Conservation (phyloP, 2,888 invertebrate species). For the Heteromyza rotundicornis region DNA sequence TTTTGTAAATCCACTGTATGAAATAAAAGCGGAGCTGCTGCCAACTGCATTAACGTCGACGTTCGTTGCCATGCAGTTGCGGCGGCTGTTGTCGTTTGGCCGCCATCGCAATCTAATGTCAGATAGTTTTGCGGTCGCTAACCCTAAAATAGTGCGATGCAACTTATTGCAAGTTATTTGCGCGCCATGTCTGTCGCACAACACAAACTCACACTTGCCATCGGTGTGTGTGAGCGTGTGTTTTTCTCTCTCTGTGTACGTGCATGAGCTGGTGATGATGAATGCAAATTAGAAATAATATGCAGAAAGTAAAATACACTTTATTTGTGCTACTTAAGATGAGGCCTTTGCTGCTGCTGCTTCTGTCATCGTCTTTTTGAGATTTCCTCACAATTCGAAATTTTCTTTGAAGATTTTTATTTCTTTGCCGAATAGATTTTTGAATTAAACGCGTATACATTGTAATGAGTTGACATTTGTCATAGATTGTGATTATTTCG, state of each 20-base stretch:
- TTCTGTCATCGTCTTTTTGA: neutral
- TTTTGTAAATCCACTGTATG: neutral
- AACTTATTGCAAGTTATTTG: slow-evolving; percentile 6
- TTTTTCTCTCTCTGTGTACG: neutral
- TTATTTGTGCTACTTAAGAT: neutral
- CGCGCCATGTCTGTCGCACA: neutral
- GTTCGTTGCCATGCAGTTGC: slow-evolving; percentile 41
- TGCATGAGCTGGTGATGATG: slow-evolving; percentile 43
- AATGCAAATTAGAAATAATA: slow-evolving; percentile 46
- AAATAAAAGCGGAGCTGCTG: neutral
- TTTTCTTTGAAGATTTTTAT: too few relatives aligned
- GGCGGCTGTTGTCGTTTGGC: slow-evolving; percentile 61
- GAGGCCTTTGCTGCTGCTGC: neutral
- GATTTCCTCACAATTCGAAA: too few relatives aligned
- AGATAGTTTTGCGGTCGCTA: slow-evolving; percentile 63
- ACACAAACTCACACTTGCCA: slow-evolving; percentile 2
- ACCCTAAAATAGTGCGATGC: slow-evolving; percentile 38
- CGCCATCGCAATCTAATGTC: slow-evolving; percentile 63
- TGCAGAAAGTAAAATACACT: too few relatives aligned
- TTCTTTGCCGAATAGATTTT: too few relatives aligned
- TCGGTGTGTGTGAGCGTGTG: too few relatives aligned
- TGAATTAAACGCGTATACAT: too few relatives aligned
- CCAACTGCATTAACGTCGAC: neutral
- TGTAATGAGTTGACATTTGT: too few relatives aligned
- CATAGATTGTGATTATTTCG: too few relatives aligned